A percentile compares a stretch with the other conserved stretches of the same genome.
phyloP scores from a whole-genome alignment of 2,888 invertebrate species.

The Aethes cnicana region DNA sequence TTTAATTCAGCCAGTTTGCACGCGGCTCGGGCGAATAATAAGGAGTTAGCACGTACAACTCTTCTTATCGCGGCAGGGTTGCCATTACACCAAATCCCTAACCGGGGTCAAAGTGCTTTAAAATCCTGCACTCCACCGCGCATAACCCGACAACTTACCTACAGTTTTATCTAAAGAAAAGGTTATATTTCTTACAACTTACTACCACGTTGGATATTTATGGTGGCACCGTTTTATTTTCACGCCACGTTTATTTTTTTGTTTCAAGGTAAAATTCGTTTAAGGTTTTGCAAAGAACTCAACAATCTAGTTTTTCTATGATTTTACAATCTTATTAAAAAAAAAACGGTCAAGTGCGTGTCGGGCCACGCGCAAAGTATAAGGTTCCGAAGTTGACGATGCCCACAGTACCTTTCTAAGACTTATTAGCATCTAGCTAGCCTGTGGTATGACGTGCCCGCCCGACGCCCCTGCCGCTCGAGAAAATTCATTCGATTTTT shows the following conservation, averaged over 20 bases:
- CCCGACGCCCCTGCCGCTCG: too few relatives aligned
- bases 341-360: neutral
- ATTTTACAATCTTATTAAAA: neutral
- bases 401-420: too few relatives aligned
- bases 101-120: constrained; percentile 30
- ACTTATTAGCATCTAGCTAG: too few relatives aligned
- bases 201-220: neutral
- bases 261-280: neutral
- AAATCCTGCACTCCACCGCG: constrained; percentile 25
- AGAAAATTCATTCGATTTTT: too few relatives aligned
- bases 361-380: too few relatives aligned
- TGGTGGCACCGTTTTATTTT: too few relatives aligned
- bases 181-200: constrained; percentile 21
- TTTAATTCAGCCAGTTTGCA: constrained; percentile 51
- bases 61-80: constrained; percentile 50
- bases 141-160: constrained; percentile 26
- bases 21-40: constrained; percentile 48
- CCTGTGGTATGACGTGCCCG: too few relatives aligned
- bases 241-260: too few relatives aligned
- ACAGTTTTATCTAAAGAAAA: constrained; percentile 25
- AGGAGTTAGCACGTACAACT: constrained; percentile 57
- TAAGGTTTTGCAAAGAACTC: neutral
- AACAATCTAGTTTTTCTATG: neutral
- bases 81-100: constrained; percentile 31
- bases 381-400: too few relatives aligned